These are phyloP conservation scores for Eristalis arbustorum DNA, from an alignment of 2,888 invertebrate genomes.

Conservation along the genomic window DNA sequence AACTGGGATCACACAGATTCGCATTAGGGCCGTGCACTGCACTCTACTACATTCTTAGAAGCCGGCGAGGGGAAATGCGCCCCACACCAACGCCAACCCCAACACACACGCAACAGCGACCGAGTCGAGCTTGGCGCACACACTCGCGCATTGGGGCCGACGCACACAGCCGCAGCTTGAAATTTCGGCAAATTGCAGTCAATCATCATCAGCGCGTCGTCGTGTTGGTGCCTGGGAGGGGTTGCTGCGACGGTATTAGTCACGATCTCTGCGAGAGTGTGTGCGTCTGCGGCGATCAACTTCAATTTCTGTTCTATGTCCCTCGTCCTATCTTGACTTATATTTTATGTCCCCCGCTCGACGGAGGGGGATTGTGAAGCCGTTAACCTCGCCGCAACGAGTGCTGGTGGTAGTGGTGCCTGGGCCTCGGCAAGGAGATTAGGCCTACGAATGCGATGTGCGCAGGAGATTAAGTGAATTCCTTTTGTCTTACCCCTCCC, in stretches of 20 bases:
- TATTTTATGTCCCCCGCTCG: conserved; percentile 50
- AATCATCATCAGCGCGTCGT: conserved; percentile 42
- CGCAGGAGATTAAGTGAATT: conserved; percentile 24
- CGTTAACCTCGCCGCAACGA: conserved; percentile 57
- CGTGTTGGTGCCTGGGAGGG: conserved; percentile 42
- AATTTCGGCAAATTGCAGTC: conserved; percentile 66
- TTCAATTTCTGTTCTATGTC: conserved; percentile 65
- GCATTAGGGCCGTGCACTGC: conserved; percentile 41
- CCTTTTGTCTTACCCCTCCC: neutral
- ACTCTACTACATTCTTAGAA: conserved; percentile 62
- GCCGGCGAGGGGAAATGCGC: neutral
- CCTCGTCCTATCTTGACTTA: conserved; percentile 68
- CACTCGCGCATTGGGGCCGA: neutral
- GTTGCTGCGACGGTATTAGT: conserved; percentile 48
- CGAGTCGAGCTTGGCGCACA: neutral
- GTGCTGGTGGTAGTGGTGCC: conserved; percentile 1
- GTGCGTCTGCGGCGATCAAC: conserved; percentile 6
- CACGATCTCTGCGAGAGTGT: conserved; percentile 37
- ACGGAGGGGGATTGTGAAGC: conserved; percentile 34
- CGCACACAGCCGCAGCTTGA: conserved; percentile 19
- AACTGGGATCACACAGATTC: conserved; percentile 64
- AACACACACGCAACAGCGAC: too few relatives aligned
- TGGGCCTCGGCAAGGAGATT: conserved; percentile 38
- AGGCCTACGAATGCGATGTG: conserved; percentile 56
- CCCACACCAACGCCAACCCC: neutral